These are phyloP conservation scores for Harpalus rubripes DNA, from an alignment of 2,888 invertebrate species.

Conservation along the genomic window DNA sequence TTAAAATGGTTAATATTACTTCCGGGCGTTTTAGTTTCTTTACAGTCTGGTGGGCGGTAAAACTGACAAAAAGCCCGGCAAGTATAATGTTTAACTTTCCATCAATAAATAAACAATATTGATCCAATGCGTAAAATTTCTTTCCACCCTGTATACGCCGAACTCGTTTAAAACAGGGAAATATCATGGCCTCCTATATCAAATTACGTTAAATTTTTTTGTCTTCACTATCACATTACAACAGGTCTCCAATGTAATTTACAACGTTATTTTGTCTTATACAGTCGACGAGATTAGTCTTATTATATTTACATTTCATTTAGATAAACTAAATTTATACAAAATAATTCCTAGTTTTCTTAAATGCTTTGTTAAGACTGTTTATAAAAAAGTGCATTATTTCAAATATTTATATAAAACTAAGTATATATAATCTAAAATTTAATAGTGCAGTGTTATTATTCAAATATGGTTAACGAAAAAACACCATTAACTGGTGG, in stretches of 20 bases:
- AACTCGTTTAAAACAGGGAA: neutral
- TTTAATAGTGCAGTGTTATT: neutral
- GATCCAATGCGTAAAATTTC: no score
- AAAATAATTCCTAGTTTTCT: neutral
- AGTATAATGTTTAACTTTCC: no score
- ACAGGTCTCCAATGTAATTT: neutral
- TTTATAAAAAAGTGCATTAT: neutral
- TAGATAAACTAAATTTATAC: neutral
- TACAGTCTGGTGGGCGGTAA: no score
- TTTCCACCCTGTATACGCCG: neutral
- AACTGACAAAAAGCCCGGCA: no score
- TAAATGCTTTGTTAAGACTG: neutral
- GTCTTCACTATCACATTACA: constrained; percentile 30
- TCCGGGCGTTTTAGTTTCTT: no score
- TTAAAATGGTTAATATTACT: no score
- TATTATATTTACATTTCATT: neutral
- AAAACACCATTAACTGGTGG: constrained; percentile 72
- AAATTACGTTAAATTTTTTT: constrained; percentile 9
- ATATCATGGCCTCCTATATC: neutral
- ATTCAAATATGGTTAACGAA: constrained; percentile 41
- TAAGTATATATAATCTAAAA: neutral
- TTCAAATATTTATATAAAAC: neutral
- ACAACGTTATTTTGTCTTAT: neutral
- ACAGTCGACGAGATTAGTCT: neutral
- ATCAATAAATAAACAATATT: no score